phyloP scores from a whole-genome alignment of 1,140 invertebrate genomes.

The Paraescarpia echinospica region DNA sequence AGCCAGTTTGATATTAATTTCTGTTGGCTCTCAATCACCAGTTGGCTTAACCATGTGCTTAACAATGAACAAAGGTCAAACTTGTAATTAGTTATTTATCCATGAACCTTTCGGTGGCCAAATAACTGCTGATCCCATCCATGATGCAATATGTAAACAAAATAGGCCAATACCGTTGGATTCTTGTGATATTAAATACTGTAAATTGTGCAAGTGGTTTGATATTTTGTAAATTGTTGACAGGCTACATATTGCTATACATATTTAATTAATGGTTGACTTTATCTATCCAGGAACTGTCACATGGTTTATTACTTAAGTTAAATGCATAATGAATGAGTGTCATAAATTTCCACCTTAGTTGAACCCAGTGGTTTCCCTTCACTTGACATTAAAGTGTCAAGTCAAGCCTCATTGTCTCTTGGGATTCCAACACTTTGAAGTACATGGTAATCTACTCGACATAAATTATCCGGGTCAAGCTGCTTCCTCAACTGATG shows the following conservation, averaged over 20 bases:
- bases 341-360: not conserved
- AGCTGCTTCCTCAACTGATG: too few species aligned
- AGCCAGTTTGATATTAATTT: not conserved
- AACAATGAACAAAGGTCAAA: not conserved
- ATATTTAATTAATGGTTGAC: not conserved
- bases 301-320: not conserved
- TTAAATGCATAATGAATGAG: not conserved
- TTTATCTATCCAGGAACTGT: slow-evolving; percentile 2
- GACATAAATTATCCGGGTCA: too few species aligned
- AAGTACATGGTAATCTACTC: too few species aligned
- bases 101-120: not conserved
- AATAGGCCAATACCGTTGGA: not conserved
- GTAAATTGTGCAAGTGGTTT: not conserved
- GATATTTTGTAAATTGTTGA: not conserved
- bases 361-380: not conserved
- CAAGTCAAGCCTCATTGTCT: not conserved
- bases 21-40: not conserved
- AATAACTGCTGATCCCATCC: not conserved
- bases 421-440: too few species aligned
- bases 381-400: not conserved
- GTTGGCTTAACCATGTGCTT: not conserved
- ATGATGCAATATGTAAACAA: not conserved
- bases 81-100: not conserved
- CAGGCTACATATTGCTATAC: not conserved
- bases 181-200: not conserved